These are phyloP conservation scores for Argynnis bischoffii DNA, from an alignment of 2,888 invertebrate genomes.

Conservation along the genomic window DNA sequence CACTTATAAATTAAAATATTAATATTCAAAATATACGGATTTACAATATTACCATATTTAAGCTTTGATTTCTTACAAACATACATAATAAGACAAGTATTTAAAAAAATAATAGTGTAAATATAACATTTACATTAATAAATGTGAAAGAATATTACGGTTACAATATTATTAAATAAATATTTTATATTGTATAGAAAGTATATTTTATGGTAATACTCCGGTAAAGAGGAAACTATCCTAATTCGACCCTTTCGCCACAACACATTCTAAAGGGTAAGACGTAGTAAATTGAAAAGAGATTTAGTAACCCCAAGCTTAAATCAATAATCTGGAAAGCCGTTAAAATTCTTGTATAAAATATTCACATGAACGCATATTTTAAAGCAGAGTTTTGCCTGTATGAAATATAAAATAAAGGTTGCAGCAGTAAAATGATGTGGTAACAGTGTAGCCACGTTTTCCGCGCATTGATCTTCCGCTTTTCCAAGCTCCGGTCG, in stretches of 20 bases:
- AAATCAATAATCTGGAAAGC: conserved; percentile 24
- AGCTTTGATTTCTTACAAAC: too few species aligned
- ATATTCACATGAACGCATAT: conserved; percentile 16
- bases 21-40: too few species aligned
- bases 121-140: too few species aligned
- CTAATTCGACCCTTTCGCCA: conserved; percentile 37
- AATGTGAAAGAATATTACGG: neutral
- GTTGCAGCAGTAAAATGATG: conserved; percentile 35
- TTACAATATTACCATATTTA: too few species aligned
- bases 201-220: conserved; percentile 31
- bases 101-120: too few species aligned
- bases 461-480: conserved; percentile 33
- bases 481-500: conserved; percentile 11
- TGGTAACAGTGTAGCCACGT: conserved; percentile 28
- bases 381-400: conserved; percentile 29
- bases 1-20: too few species aligned
- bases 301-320: conserved; percentile 26
- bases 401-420: conserved; percentile 42
- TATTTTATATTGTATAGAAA: conserved; percentile 10
- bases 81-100: conserved; percentile 10
- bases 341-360: conserved; percentile 11
- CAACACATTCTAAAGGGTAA: conserved; percentile 20
- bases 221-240: conserved; percentile 33
- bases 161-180: conserved; percentile 13
- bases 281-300: conserved; percentile 35